Base-by-base conservation (phyloP, 2,113 vertebrate genomes). In the Felis chaus region DNA sequence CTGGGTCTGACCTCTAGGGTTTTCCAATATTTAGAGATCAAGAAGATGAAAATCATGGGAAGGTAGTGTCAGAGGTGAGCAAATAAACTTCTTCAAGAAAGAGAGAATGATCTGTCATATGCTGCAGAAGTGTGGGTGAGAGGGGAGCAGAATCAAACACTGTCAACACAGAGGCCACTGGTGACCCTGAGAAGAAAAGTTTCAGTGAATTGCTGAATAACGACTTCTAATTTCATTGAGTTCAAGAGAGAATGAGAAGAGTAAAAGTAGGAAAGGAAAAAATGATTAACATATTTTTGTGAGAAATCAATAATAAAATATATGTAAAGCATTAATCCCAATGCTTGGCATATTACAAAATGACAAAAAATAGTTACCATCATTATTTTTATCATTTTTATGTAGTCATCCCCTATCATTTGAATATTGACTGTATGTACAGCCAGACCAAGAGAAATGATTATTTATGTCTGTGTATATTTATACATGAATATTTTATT, bases 231-330 rank as follows among this genome's bases (percentile, higher is more conserved):
- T 48, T 89, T 41, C 76, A 13, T 55, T 68, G 5, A 33, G 48
- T 41, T 92, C 7, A 83, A 83, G 45, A 66, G 57, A 83, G 27
- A 92, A 61, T 19, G 3, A 45, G 11, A 87, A 3, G 25, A 41
- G 16, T 39, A 13, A 21, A 85, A 81, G 21, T 50, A 7, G 2
- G 23, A 2, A 65, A 21, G 3, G 41, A 66, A 93, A 96, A 81
- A 18, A 11, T 13, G 55, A 53, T 74, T 85, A 95, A 78, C 9
- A 41, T 53, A 63, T 68, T 91, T 97, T 65, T 91, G 31, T 91
- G 14, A 87, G 2, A 92, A 73, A 68, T 66, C 89, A 87, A 68
- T 76, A 90, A 80, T 36, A 68, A 96, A 96, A 76, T 31, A 23
- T 9, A 92, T 6, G 15, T 18, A 23, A 96, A n/a, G 9, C 19